phyloP scores from a whole-genome alignment of 2,797 vertebrate species.

The Monodelphis domestica region DNA sequence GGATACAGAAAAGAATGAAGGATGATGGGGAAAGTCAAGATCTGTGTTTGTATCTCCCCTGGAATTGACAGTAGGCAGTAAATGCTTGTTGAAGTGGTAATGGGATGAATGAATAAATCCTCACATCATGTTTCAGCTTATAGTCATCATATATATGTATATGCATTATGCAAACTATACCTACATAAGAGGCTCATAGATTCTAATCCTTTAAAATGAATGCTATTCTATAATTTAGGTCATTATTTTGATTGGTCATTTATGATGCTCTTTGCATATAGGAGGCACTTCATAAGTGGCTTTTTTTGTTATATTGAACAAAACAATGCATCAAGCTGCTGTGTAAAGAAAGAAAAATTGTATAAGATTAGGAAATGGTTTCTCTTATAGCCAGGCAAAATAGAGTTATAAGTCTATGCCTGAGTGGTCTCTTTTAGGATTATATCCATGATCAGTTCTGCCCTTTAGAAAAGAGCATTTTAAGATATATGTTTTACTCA shows the following conservation, averaged over 20 bases:
- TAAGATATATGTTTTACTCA: constrained; percentile 59
- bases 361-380: constrained; percentile 38
- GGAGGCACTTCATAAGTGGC: background rate
- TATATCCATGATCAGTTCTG: constrained; percentile 41
- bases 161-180: background rate
- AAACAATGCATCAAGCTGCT: background rate
- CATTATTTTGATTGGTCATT: background rate
- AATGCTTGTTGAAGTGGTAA: background rate
- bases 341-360: background rate
- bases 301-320: background rate
- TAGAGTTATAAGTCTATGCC: constrained; percentile 6
- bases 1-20: background rate
- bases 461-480: constrained; percentile 51
- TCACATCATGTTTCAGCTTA: background rate
- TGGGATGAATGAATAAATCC: background rate
- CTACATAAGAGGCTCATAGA: background rate
- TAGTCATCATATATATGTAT: background rate
- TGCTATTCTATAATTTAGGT: background rate
- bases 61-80: background rate
- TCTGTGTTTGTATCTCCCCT: background rate
- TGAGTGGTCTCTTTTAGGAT: constrained; percentile 27
- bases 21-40: background rate
- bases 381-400: constrained; percentile 11
- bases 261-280: background rate
- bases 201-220: background rate